Base-by-base conservation (phyloP, 1,140 invertebrate species). In the Agraylea sexmaculata region DNA sequence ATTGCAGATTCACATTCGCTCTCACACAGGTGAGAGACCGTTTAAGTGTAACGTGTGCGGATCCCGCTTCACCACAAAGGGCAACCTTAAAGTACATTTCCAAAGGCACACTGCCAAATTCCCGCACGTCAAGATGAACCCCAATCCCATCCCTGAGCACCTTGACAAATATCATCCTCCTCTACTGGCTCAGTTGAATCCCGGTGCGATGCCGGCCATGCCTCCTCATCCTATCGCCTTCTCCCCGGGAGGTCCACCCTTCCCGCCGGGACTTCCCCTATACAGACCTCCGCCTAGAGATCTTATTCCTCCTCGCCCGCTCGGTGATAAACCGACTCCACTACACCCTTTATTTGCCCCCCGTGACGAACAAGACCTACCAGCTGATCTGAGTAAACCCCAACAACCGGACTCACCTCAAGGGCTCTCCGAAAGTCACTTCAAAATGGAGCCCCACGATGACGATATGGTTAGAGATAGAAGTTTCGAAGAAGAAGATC, bases 21-120 rank as follows among this genome's bases (percentile, higher is more conserved):
- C 87, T 19, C 91, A 95, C 61, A 95, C 90, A 53, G 90, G 94
- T 51, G 94, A 98, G 74, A 77, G 92, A 40, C 94, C 94, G 22
- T 98, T 93, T 68, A 92, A 93, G 67, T 99, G 94, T 73, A 95
- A 95, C 66, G 87, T 97, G 43, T 98, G 94, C 68, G 90, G 91
- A 35, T 92, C 88, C 61, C 74, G 88, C 50, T 98, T 99, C 69
- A 96, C 93, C 41, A 98, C 94, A 47, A 96, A 96, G 73, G 90
- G 90, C 48, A 94, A 94, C 64, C 74, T 94, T 20, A 93, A 93
- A 75, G 90, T 95, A 35, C 90, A 95, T 68, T 95, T 94, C 67
- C 89, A 94, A 71, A 77, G 91, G 55, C 92, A 96, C 63, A 87
- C 86, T 53, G 75, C 83, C 47, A 91, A 92, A 64, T 94, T 94